These are phyloP conservation scores for Taphrorychus bicolor DNA, from an alignment of 2,888 invertebrate genomes.

Conservation along the genomic window DNA sequence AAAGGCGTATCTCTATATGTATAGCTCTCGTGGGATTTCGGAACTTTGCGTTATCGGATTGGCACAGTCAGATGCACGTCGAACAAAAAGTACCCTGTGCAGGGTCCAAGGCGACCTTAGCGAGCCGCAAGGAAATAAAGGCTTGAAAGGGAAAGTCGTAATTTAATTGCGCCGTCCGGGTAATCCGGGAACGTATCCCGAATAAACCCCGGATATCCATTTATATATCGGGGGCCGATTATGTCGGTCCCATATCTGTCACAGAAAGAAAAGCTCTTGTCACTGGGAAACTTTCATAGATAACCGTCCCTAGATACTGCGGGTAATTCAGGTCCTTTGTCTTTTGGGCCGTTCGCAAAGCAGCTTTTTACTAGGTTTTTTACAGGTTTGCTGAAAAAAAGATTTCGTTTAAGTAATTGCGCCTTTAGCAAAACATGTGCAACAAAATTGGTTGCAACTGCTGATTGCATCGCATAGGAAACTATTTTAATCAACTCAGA, in stretches of 20 bases:
- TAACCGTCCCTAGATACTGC: conserved; percentile 16
- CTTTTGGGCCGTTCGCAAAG: no score
- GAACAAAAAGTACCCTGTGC: background rate
- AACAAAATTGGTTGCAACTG: no score
- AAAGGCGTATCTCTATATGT: background rate
- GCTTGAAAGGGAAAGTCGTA: conserved; percentile 10
- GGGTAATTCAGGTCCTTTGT: no score
- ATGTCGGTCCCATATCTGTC: conserved; percentile 26
- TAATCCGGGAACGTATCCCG: conserved; percentile 27
- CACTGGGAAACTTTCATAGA: conserved; percentile 22
- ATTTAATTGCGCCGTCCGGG: conserved; percentile 18
- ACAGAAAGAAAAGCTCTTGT: conserved; percentile 25
- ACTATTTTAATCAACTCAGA: background rate
- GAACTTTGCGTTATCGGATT: background rate
- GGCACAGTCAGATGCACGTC: background rate
- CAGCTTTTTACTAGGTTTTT: no score
- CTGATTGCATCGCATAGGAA: no score
- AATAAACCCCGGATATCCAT: conserved; percentile 24
- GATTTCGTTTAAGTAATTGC: no score
- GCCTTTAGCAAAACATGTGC: no score
- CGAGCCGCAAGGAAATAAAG: background rate
- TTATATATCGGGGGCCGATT: conserved; percentile 20
- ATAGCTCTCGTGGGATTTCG: background rate
- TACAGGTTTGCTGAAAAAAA: no score
- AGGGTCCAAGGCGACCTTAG: background rate